Evolutionary conservation across 2,888 invertebrate species (phyloP), one percentile per base, ranked within the genome.

Genomic region (Perizoma affinitatum): DNA sequence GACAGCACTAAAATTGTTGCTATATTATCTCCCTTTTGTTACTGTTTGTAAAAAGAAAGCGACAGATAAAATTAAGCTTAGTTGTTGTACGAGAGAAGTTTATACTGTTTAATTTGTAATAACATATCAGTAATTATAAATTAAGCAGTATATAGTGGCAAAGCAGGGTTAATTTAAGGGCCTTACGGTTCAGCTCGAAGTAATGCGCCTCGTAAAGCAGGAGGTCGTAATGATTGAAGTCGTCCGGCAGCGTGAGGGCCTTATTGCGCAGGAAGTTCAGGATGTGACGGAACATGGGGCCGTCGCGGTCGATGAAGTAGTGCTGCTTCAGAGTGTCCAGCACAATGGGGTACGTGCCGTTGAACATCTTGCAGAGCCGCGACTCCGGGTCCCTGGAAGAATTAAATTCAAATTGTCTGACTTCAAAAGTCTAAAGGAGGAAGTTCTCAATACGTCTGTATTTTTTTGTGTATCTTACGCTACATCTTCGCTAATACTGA

Each of bases 241-340:
- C 95, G 34, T 96, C 95, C 0, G 98, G 97, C 74, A 99, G 95
- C 65, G 97, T 92, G 55, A 98, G 94, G 75, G 96, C 95, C 63
- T 97, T 96, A 85, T 98, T 97, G 76, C 99, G 94, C 94, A 99
- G 95, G 87, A 97, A 99, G 93, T 99, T 99, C 67, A 99, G 94
- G 78, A 99, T 97, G 86, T 99, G 98, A 33, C 99, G 95, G 92
- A 99, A 99, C 96, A 98, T 97, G 70, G 96, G 97, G 4, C 99
- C 99, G 83, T 99, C 99, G 51, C 99, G 94, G 92, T 99, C 99
- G 76, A 99, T 98, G 93, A 99, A 99, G 88, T 99, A 99, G 85
- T 99, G 98, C 83, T 99, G 99, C 88, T 99, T 99, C 71, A 99
- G 90, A 5, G 97, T 97, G 85, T 99, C 99, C 85, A 99, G 90